Percentiles rank a stretch among this genome's conserved stretches.
Evolutionary conservation across 2,113 vertebrate genomes (phyloP).

Genomic region (zebrafish (Danio rerio)): DNA sequence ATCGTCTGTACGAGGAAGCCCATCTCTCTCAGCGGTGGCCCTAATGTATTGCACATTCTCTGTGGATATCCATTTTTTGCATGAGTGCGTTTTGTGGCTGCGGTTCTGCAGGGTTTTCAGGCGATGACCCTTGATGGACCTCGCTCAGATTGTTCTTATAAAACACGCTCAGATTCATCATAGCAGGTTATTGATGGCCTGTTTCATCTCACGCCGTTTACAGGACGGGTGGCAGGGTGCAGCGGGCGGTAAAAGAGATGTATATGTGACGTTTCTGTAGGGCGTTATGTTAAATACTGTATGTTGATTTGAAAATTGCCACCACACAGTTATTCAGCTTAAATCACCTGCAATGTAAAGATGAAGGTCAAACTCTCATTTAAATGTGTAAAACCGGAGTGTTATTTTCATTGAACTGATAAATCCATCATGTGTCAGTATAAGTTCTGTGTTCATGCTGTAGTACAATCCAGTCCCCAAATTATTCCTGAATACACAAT

Average conservation of each 20-base stretch:
- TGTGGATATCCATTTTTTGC: slow-evolving; percentile 32
- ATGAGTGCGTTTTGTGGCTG: slow-evolving; percentile 21
- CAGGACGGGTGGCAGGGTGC: neutral
- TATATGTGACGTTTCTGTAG: neutral
- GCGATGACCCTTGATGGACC: neutral
- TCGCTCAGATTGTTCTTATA: slow-evolving; percentile 5
- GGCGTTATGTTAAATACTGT: neutral
- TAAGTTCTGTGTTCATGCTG: neutral
- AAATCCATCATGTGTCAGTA: neutral
- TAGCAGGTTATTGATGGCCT: slow-evolving; percentile 1
- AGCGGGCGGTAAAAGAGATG: neutral
- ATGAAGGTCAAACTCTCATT: slow-evolving; percentile 9
- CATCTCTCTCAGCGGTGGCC: slow-evolving; percentile 16
- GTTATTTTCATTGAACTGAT: neutral
- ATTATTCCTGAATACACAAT: neutral
- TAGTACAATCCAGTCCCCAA: neutral
- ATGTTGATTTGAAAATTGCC: neutral
- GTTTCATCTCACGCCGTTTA: neutral
- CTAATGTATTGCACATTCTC: slow-evolving; percentile 26
- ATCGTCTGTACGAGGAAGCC: slow-evolving; percentile 34
- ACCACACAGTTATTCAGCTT: neutral
- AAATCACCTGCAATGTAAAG: neutral
- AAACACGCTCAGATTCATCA: slow-evolving; percentile 12
- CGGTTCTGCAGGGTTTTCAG: slow-evolving; percentile 14
- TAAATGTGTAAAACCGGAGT: neutral